Evolutionary conservation across 2,888 invertebrate genomes (phyloP).

Genomic region (Heliconius aoede): DNA sequence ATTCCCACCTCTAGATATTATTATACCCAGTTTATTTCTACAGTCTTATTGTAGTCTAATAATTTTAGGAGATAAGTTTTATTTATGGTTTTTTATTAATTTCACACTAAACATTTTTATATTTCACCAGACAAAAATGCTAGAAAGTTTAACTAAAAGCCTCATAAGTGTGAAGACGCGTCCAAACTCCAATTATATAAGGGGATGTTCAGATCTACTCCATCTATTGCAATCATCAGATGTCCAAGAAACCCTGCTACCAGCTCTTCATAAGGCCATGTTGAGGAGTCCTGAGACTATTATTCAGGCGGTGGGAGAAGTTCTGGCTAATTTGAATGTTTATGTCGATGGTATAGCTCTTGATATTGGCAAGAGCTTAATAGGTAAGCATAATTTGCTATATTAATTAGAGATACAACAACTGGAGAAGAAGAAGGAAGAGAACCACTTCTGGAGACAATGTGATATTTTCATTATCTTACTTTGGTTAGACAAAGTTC

Average conservation of each 20-base stretch:
- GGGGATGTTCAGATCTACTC: constrained; percentile 87
- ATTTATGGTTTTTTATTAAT: too few relatives aligned
- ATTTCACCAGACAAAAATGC: constrained; percentile 80
- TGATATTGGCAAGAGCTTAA: constrained; percentile 92
- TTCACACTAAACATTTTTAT: not conserved
- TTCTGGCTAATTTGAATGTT: constrained; percentile 87
- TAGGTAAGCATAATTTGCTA: constrained; percentile 78
- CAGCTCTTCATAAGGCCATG: constrained; percentile 95
- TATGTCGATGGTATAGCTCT: constrained; percentile 90
- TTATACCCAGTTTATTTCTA: too few relatives aligned
- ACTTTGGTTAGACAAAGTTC: too few relatives aligned
- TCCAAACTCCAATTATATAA: constrained; percentile 87
- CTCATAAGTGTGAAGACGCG: constrained; percentile 90
- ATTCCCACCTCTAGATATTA: too few relatives aligned
- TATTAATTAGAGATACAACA: too few relatives aligned
- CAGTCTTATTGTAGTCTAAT: too few relatives aligned
- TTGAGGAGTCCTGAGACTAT: constrained; percentile 96
- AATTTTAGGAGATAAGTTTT: too few relatives aligned
- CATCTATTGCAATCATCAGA: constrained; percentile 85
- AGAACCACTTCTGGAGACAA: too few relatives aligned
- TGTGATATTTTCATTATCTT: too few relatives aligned
- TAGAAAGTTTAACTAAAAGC: constrained; percentile 90
- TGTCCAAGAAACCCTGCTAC: constrained; percentile 89
- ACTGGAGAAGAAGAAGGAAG: too few relatives aligned
- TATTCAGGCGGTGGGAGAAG: constrained; percentile 90